Evolutionary conservation across 1,140 invertebrate species (phyloP).

Genomic region (Drosophila jambulina): DNA sequence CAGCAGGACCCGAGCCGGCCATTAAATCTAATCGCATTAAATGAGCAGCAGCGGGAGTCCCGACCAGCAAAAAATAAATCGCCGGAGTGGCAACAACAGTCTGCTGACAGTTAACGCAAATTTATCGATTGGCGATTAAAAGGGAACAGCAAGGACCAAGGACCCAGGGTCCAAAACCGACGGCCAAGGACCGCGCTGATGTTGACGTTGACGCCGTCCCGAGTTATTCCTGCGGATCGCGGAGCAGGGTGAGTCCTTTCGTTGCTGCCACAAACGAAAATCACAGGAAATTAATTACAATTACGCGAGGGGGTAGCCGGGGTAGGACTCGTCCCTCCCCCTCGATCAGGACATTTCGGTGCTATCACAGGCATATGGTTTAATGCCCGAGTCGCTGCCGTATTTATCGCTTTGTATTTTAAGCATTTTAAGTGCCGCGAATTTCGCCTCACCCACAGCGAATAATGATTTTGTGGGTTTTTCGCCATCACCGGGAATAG

Average conservation of each 20-base stretch:
- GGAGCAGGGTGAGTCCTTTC: conserved; percentile 46
- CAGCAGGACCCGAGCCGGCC: conserved; percentile 50
- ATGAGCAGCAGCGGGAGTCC: conserved; percentile 58
- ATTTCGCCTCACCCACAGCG: conserved; percentile 50
- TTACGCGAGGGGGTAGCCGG: conserved; percentile 57
- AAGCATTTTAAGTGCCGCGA: conserved; percentile 75
- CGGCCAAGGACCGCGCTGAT: conserved; percentile 19
- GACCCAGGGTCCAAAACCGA: not conserved
- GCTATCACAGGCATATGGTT: conserved; percentile 53
- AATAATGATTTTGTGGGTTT: conserved; percentile 74
- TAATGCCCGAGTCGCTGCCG: conserved; percentile 44
- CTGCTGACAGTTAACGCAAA: conserved; percentile 80
- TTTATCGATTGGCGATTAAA: conserved; percentile 83
- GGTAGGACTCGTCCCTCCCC: conserved; percentile 21
- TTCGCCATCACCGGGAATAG: conserved; percentile 33
- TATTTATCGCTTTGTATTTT: conserved; percentile 74
- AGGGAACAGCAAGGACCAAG: conserved; percentile 51
- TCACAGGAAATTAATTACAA: conserved; percentile 84
- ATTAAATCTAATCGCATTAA: conserved; percentile 83
- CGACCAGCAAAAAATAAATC: conserved; percentile 40
- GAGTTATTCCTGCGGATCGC: conserved; percentile 28
- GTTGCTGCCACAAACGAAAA: conserved; percentile 64
- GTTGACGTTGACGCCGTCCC: conserved; percentile 23
- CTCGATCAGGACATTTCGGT: conserved; percentile 31
- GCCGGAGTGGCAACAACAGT: conserved; percentile 42